A percentile compares a stretch with the other conserved stretches of the same genome.
Evolutionary conservation across 2,113 vertebrate species (phyloP).

Genomic region (pig (Sus scrofa)): T2T-Sscrofa CM000817.6:146259501-146260000

Average conservation of each 20-base stretch:
- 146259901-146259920: background rate
- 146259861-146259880: background rate
- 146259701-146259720: background rate
- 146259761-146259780: background rate
- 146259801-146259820: background rate
- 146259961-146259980: background rate
- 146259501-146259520: background rate
- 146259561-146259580: background rate
- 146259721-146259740: background rate
- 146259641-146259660: background rate
- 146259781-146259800: background rate
- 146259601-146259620: background rate
- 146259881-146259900: background rate
- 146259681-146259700: background rate
- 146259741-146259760: background rate
- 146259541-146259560: background rate
- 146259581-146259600: background rate
- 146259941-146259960: background rate
- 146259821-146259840: slow-evolving; percentile 5
- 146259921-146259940: slow-evolving; percentile 23
- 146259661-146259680: background rate
- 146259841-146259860: background rate
- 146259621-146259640: background rate
- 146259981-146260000: background rate
- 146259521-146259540: background rate